These are phyloP conservation scores for Nothocercus nigrocapillus DNA, from an alignment of 2,113 vertebrate species.

Conservation along the genomic window DNA sequence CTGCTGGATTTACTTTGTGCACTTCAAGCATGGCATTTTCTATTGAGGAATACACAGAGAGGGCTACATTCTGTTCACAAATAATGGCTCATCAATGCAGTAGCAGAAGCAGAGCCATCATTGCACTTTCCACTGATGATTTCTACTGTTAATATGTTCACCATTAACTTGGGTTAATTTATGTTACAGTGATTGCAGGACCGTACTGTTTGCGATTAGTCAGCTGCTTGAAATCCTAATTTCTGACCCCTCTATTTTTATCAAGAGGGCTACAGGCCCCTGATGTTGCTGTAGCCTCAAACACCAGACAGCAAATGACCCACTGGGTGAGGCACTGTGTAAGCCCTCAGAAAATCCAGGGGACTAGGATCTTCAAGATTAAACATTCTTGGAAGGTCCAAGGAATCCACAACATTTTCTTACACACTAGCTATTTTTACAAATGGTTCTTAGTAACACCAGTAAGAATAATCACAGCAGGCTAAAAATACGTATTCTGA, in stretches of 20 bases:
- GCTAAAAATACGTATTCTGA: neutral
- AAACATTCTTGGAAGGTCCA: neutral
- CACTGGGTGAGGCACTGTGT: neutral
- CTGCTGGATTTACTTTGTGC: accelerated
- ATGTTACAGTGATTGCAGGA: neutral
- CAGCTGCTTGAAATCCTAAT: neutral
- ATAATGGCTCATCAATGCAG: neutral
- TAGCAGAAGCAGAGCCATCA: neutral
- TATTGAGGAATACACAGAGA: neutral
- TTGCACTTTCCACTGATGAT: neutral
- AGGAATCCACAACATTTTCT: neutral
- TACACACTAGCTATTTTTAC: neutral
- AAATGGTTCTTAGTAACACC: neutral
- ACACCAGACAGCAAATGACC: neutral
- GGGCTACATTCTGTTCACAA: neutral
- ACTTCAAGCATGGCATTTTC: neutral
- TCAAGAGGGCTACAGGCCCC: neutral
- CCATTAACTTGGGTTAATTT: neutral
- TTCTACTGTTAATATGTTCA: neutral
- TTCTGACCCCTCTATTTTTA: neutral
- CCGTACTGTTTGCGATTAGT: neutral
- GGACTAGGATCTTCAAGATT: neutral
- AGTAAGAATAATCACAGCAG: neutral
- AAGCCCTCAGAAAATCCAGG: neutral
- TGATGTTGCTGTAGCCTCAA: neutral